phyloP scores from a whole-genome alignment of 2,888 invertebrate genomes.

The Galeopsomyia nigrocyanea region DNA sequence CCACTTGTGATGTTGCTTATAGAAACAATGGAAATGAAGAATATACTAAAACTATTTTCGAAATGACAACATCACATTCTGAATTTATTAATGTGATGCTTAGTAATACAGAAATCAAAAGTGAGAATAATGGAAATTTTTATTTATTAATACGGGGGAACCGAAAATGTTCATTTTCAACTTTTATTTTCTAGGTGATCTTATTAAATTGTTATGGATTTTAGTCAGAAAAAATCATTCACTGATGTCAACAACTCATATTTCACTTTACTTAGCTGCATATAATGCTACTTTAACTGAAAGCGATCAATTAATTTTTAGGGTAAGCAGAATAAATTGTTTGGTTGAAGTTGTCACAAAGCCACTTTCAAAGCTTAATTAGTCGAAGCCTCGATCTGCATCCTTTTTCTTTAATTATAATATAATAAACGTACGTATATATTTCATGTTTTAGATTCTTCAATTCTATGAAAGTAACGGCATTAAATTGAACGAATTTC shows the following conservation, averaged over 20 bases:
- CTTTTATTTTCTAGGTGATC: constrained; percentile 68
- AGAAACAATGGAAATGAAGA: constrained; percentile 70
- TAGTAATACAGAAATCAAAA: constrained; percentile 64
- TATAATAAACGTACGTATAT: constrained; percentile 14
- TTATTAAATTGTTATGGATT: constrained; percentile 76
- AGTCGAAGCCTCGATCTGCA: neutral
- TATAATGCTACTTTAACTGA: constrained; percentile 81
- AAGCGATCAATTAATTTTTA: constrained; percentile 78
- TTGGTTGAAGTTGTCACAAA: too few species aligned
- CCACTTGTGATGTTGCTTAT: constrained; percentile 73
- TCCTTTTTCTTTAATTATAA: constrained; percentile 11
- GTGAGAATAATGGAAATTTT: constrained; percentile 53
- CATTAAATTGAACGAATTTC: constrained; percentile 76
- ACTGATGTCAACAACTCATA: constrained; percentile 77
- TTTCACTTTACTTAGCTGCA: constrained; percentile 83
- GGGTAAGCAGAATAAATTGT: constrained; percentile 57
- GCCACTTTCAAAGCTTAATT: too few species aligned
- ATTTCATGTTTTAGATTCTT: constrained; percentile 72
- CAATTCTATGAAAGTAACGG: constrained; percentile 79
- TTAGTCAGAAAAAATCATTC: constrained; percentile 76
- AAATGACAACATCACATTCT: constrained; percentile 84
- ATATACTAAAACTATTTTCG: constrained; percentile 73
- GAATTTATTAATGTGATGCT: constrained; percentile 81
- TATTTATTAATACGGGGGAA: neutral
- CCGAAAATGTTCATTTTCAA: constrained; percentile 4